Evolutionary conservation across 2,113 vertebrate genomes (phyloP).

Genomic region (Alethe diademata): DNA sequence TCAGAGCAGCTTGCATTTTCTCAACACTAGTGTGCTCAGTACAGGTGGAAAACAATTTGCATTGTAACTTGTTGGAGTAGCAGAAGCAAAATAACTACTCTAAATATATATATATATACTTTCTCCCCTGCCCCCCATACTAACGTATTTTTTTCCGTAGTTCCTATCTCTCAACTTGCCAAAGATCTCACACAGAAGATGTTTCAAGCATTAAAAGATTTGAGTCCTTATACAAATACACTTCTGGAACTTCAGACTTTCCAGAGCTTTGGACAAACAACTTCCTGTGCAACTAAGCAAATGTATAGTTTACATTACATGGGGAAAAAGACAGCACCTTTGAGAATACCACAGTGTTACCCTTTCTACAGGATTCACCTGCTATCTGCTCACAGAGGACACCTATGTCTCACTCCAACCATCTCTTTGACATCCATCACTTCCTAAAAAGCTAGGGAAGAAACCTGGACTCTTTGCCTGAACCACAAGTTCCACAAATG

Average conservation of each 20-base stretch:
- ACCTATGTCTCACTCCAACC: background rate
- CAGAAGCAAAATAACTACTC: background rate
- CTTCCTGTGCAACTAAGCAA: background rate
- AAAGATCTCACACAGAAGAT: background rate
- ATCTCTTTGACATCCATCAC: background rate
- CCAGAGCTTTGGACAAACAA: background rate
- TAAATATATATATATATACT: background rate
- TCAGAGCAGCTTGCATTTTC: background rate
- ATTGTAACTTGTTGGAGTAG: background rate
- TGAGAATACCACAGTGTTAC: accelerated
- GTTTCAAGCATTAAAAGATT: background rate
- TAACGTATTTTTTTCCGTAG: background rate
- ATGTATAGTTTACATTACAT: accelerated
- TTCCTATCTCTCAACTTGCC: background rate
- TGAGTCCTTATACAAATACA: background rate
- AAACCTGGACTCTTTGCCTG: background rate
- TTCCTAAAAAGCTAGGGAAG: background rate
- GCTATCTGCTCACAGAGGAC: accelerated
- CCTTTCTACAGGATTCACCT: background rate
- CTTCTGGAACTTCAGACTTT: background rate
- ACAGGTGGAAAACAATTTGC: background rate
- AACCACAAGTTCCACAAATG: background rate
- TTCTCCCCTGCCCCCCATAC: background rate
- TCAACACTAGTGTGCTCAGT: background rate
- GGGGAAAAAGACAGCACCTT: background rate